These are phyloP conservation scores for Microcaecilia unicolor DNA, from an alignment of 2,797 vertebrate species.

Conservation along the genomic window DNA sequence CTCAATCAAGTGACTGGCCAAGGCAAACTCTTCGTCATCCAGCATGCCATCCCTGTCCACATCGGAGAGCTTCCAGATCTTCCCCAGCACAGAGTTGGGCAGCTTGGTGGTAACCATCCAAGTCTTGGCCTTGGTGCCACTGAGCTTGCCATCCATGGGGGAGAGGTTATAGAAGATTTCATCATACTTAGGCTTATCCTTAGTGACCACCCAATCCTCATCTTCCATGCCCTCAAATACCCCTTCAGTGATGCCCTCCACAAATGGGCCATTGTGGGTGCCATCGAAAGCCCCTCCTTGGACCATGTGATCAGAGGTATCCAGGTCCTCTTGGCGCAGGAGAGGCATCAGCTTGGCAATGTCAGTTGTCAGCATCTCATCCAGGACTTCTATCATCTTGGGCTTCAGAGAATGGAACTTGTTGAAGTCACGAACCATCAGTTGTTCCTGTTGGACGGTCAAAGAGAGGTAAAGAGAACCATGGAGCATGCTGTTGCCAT, in stretches of 20 bases:
- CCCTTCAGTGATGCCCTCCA: constrained; percentile 58
- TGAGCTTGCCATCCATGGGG: constrained; percentile 82
- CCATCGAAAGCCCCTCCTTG: constrained; percentile 84
- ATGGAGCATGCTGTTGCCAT: too few relatives aligned
- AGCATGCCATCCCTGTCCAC: constrained; percentile 88
- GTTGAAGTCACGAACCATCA: constrained; percentile 79
- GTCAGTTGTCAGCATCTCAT: constrained; percentile 71
- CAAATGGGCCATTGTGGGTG: constrained; percentile 72
- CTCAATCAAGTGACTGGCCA: constrained; percentile 88
- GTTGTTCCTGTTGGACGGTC: constrained; percentile 64
- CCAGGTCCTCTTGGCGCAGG: constrained; percentile 80
- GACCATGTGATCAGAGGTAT: constrained; percentile 61
- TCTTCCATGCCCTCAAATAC: constrained; percentile 49
- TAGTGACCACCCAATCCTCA: constrained; percentile 81
- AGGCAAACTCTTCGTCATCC: constrained; percentile 86
- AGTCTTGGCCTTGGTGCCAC: constrained; percentile 78
- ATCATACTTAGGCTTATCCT: constrained; percentile 91
- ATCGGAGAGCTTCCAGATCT: constrained; percentile 90
- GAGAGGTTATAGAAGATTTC: constrained; percentile 91
- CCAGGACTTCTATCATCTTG: constrained; percentile 69
- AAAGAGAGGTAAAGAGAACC: neutral
- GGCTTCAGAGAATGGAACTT: constrained; percentile 84
- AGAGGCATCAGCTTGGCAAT: constrained; percentile 87
- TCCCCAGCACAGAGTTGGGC: constrained; percentile 84
- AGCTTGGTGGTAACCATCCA: constrained; percentile 90